Base-by-base conservation (phyloP, 2,888 invertebrate genomes). In the Horisme vitalbata region DNA sequence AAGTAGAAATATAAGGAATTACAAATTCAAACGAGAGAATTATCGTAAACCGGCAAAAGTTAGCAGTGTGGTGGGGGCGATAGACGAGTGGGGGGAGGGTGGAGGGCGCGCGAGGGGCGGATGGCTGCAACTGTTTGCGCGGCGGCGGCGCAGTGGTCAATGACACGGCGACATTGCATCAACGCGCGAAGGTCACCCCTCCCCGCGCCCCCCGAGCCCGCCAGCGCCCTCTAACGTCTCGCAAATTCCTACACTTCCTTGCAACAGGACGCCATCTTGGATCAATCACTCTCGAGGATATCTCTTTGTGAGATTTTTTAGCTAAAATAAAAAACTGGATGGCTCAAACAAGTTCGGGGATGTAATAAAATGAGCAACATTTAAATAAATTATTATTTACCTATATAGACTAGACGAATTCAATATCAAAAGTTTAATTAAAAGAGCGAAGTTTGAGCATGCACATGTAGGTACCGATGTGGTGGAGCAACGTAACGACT, bases 151-250 rank as follows among this genome's bases (percentile, higher is more conserved):
- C 56, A 52, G 50, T 59, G 59, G 59, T 59, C 88, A 89, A 89
- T 89, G 88, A 88, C 88, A 87, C 80, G 77, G 85, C 86, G 88
- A 88, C 88, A 86, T 87, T 87, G 88, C 59, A 59, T 59, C 59
- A 59, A 59, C 56, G 59, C 59, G 59, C 59, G 59, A 59, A 59
- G 59, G 65, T 58, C 66, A 64, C 62, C 55, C 56, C 48, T 30
- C 41, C 71, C 68, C 61, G 63, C 69, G 61, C 71, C 63, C 62
- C 74, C 63, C 69, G 68, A n/a, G n/a, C 53, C 50, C 55, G 51
- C 54, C 54, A 54, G 45, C 61, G 64, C 67, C 57, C 65, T 70
- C 66, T 67, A 65, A 69, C 63, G 67, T 59, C 72, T 71, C 54
- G 73, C 73, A 64, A 74, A 66, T 71, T 73, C 70, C 59, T 61